Evolutionary conservation across 2,797 vertebrate species (phyloP).

Genomic region (Acanthurus lineatus): DNA sequence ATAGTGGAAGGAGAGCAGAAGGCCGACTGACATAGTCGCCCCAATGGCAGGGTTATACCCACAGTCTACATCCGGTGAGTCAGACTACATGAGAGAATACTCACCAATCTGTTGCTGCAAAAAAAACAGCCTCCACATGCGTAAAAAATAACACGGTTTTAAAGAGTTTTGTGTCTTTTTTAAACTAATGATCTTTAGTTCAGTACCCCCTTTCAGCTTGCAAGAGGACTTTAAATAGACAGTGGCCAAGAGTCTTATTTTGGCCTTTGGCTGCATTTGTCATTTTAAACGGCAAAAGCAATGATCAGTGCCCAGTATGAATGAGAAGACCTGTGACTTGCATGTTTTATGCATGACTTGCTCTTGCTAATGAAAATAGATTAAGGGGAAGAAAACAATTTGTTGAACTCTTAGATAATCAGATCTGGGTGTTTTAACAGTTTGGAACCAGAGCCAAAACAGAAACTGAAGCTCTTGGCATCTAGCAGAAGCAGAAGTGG

Average conservation of each 20-base stretch:
- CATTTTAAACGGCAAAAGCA: background rate
- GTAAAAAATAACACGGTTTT: background rate
- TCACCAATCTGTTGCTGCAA: background rate
- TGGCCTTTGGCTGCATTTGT: slow-evolving; percentile 21
- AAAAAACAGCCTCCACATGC: background rate
- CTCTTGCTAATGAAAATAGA: slow-evolving; percentile 12
- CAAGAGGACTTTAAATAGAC: slow-evolving; percentile 11
- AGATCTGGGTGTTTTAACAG: background rate
- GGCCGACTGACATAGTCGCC: no score
- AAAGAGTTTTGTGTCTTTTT: slow-evolving; percentile 2
- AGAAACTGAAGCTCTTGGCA: background rate
- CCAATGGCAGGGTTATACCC: no score
- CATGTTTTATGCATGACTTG: slow-evolving; percentile 3
- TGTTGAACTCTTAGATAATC: background rate
- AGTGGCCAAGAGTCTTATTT: slow-evolving; percentile 1
- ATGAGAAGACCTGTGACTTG: background rate
- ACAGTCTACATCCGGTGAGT: no score
- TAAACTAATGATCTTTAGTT: slow-evolving; percentile 15
- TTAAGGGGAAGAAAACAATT: background rate
- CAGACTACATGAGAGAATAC: background rate
- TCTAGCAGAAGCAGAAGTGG: no score
- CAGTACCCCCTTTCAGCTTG: background rate
- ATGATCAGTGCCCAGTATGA: background rate
- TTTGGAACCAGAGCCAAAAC: background rate
- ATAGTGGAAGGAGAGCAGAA: no score